phyloP scores from a whole-genome alignment of 92 coral and sea anemone species.

The Umimayanthus kanabou region DNA sequence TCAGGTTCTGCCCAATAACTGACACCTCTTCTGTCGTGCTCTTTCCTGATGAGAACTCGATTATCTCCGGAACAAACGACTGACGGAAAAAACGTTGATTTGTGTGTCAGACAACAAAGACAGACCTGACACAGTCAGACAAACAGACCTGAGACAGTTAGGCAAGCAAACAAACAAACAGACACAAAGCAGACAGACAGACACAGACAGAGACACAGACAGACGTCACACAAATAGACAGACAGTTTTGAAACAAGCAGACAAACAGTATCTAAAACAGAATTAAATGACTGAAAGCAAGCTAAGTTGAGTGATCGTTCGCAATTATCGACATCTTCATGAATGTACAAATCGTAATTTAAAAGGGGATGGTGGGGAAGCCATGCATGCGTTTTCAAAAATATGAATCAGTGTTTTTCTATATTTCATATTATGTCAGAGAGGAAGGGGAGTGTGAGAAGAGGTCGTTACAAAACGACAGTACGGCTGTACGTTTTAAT shows the following conservation, averaged over 20 bases:
- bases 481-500: too few species aligned
- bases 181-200: neutral
- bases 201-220: neutral
- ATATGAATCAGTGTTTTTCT: too few species aligned
- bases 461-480: too few species aligned
- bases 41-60: conserved; percentile 78
- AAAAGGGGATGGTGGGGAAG: too few species aligned
- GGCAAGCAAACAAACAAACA: neutral
- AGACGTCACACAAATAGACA: neutral
- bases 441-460: too few species aligned
- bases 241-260: neutral
- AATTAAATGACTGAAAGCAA: too few species aligned
- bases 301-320: too few species aligned
- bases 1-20: conserved; percentile 91
- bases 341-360: too few species aligned
- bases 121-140: neutral
- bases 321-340: too few species aligned
- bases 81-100: conserved; percentile 20
- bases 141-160: neutral
- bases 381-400: too few species aligned
- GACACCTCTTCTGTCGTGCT: conserved; percentile 81
- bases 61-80: conserved; percentile 97
- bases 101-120: neutral
- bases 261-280: too few species aligned
- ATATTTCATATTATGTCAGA: too few species aligned